Evolutionary conservation across 2,888 invertebrate genomes (phyloP).

Genomic region (Hedychridium roseum): DNA sequence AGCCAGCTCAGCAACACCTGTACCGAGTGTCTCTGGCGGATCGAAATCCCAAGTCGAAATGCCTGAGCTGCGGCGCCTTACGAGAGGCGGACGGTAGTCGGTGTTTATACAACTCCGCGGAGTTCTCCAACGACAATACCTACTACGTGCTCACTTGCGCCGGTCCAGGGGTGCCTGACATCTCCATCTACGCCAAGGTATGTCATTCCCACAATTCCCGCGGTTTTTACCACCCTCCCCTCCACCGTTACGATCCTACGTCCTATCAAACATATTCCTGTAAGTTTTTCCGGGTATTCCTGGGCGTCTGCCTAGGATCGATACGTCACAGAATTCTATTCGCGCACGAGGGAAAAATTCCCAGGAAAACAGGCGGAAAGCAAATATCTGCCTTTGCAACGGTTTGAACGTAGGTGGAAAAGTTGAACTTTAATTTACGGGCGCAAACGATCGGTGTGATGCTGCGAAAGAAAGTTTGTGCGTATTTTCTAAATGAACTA

Average conservation of each 20-base stretch:
- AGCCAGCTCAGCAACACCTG: conserved; percentile 82
- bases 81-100: conserved; percentile 65
- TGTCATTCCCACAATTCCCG: conserved; percentile 46
- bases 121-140: conserved; percentile 73
- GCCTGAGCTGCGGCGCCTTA: conserved; percentile 78
- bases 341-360: too few species aligned
- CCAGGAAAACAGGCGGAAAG: too few species aligned
- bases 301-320: too few species aligned
- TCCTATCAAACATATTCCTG: too few species aligned
- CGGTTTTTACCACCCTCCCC: too few species aligned
- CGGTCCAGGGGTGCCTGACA: conserved; percentile 85
- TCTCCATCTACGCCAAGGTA: conserved; percentile 70
- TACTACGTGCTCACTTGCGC: conserved; percentile 80
- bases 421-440: too few species aligned
- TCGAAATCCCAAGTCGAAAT: conserved; percentile 65
- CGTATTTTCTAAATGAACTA: neutral
- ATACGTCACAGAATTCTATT: too few species aligned
- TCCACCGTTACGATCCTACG: too few species aligned
- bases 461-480: neutral
- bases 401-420: too few species aligned
- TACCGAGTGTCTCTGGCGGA: conserved; percentile 74
- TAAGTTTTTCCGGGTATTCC: too few species aligned
- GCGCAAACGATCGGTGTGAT: too few species aligned
- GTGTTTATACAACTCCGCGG: conserved; percentile 75
- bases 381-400: too few species aligned